Evolutionary conservation across 2,888 invertebrate genomes (phyloP).

Genomic region (Metopia argyrocephala): DNA sequence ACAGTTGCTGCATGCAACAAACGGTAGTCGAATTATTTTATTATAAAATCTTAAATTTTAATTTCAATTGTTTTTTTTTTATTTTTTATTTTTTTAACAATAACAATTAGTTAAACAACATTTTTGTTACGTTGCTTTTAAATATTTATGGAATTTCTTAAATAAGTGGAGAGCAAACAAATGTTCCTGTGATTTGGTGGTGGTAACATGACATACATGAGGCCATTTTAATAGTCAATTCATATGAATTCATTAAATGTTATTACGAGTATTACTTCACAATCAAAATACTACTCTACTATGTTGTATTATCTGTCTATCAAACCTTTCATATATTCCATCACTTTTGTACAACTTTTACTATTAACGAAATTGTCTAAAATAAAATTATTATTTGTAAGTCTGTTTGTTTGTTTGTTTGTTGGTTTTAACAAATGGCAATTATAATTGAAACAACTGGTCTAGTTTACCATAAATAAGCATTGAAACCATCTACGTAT

Average conservation of each 20-base stretch:
- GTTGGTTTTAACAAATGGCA: conserved; percentile 44
- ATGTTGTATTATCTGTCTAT: conserved; percentile 21
- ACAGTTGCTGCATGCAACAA: too few relatives aligned
- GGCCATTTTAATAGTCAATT: conserved; percentile 41
- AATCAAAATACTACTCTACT: background rate
- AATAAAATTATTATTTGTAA: background rate
- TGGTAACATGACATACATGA: conserved; percentile 2
- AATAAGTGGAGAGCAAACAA: background rate
- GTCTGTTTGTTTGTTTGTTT: background rate
- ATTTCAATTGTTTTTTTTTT: conserved; percentile 34
- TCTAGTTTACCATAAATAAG: conserved; percentile 61
- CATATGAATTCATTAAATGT: conserved; percentile 47
- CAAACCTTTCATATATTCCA: background rate
- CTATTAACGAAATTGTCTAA: conserved; percentile 39
- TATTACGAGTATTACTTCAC: conserved; percentile 51
- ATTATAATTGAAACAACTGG: conserved; percentile 60
- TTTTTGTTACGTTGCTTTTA: conserved; percentile 6
- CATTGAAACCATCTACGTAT: conserved; percentile 47
- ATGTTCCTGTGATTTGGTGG: background rate
- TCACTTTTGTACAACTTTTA: conserved; percentile 8
- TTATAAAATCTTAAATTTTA: conserved; percentile 10
- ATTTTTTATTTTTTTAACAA: conserved; percentile 28
- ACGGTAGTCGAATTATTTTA: background rate
- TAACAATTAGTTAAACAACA: conserved; percentile 51
- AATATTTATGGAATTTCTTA: conserved; percentile 39